Evolutionary conservation across 2,113 vertebrate species (phyloP).

Genomic region (Pantherophis guttatus): DNA sequence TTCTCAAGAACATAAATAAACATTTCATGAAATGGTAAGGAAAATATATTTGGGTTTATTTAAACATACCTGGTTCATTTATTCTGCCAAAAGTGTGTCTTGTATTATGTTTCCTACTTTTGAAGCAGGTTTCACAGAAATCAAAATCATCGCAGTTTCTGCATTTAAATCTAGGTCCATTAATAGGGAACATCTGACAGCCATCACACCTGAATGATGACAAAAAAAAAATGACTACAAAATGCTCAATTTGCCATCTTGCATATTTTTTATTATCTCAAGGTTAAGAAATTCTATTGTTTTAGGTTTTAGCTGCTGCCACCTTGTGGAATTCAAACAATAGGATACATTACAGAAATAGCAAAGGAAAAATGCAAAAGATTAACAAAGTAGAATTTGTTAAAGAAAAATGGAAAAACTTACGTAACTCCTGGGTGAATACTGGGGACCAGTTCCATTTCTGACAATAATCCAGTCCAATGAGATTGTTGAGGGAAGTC

Average conservation of each 20-base stretch:
- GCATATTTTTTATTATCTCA: neutral
- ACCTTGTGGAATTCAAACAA: neutral
- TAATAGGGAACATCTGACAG: slow-evolving; percentile 98
- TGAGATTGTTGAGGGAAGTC: slow-evolving; percentile 98
- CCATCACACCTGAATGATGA: slow-evolving; percentile 85
- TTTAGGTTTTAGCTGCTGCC: neutral
- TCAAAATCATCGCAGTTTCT: slow-evolving; percentile 97
- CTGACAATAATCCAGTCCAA: slow-evolving; percentile 94
- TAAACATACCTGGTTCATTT: slow-evolving; percentile 89
- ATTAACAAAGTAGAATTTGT: neutral
- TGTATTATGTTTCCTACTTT: slow-evolving; percentile 90
- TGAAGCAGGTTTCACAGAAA: slow-evolving; percentile 96
- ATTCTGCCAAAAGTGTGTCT: slow-evolving; percentile 94
- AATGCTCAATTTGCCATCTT: neutral
- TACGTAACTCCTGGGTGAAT: slow-evolving; percentile 95
- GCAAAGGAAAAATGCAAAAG: neutral
- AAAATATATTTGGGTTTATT: slow-evolving; percentile 85
- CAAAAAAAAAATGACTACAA: neutral
- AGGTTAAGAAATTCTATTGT: neutral
- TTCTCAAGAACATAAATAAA: neutral
- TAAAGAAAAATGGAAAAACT: neutral
- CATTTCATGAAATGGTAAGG: neutral
- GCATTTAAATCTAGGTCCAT: slow-evolving; percentile 94
- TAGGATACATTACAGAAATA: neutral
- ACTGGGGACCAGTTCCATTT: slow-evolving; percentile 97